Percentiles rank a stretch among this genome's conserved stretches.
Evolutionary conservation across 2,888 invertebrate genomes (phyloP).

Genomic region (Amphipyra tragopoginis): DNA sequence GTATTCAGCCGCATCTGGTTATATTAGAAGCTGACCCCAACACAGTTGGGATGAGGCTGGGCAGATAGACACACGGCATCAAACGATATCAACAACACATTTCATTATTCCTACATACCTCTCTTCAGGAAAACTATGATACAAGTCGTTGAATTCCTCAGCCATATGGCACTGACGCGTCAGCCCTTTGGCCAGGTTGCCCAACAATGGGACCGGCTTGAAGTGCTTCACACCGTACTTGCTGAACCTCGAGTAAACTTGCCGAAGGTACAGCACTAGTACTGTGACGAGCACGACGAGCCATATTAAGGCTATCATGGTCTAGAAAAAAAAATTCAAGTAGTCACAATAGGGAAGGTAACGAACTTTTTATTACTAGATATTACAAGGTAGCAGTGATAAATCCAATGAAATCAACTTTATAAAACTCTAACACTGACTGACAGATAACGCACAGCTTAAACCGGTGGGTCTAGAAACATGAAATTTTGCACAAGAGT

Average conservation of each 20-base stretch:
- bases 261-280: slow-evolving; percentile 55
- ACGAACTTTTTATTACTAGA: too few species aligned
- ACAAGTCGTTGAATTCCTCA: slow-evolving; percentile 53
- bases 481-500: too few species aligned
- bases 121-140: slow-evolving; percentile 64
- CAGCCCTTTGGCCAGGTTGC: slow-evolving; percentile 58
- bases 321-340: slow-evolving; percentile 7
- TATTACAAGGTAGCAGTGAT: too few species aligned
- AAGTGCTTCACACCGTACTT: slow-evolving; percentile 64
- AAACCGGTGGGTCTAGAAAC: too few species aligned
- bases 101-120: slow-evolving; percentile 46
- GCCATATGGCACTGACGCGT: slow-evolving; percentile 53
- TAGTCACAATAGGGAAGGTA: neutral
- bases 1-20: too few species aligned
- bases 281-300: slow-evolving; percentile 47
- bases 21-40: too few species aligned
- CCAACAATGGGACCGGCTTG: slow-evolving; percentile 60
- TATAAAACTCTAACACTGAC: too few species aligned
- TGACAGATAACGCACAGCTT: too few species aligned
- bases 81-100: too few species aligned
- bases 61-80: too few species aligned
- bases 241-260: slow-evolving; percentile 61
- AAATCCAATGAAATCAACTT: too few species aligned
- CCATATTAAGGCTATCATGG: slow-evolving; percentile 55
- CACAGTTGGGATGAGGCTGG: too few species aligned